A percentile compares a stretch with the other conserved stretches of the same genome.
Conservation (phyloP, 35 echinoderm and acorn worm genomes). For the Ophiothrix spiculata region DNA sequence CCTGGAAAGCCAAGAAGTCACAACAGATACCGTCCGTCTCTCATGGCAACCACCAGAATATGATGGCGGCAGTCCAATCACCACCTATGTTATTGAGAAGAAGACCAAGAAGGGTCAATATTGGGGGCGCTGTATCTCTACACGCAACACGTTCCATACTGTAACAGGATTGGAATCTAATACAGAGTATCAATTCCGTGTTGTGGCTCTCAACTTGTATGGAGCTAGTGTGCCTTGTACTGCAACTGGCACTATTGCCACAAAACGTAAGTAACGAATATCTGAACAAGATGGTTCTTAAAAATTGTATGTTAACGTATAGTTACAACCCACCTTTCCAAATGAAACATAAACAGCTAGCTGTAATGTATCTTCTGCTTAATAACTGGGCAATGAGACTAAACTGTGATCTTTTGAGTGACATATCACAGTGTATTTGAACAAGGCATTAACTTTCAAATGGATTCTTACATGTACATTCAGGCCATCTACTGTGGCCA, state of each 20-base stretch:
- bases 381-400: too few species aligned
- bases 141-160: conserved; percentile 70
- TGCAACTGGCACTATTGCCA: conserved; percentile 42
- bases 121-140: conserved; percentile 77
- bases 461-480: too few species aligned
- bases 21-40: conserved; percentile 76
- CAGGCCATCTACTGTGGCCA: too few species aligned
- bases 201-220: conserved; percentile 75
- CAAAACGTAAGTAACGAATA: conserved; percentile 92
- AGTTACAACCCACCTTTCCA: too few species aligned
- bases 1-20: conserved; percentile 75
- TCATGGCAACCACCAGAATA: conserved; percentile 86
- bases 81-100: conserved; percentile 85
- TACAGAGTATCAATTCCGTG: conserved; percentile 88
- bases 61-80: conserved; percentile 80
- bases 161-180: conserved; percentile 74
- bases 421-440: too few species aligned
- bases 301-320: too few species aligned
- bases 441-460: too few species aligned
- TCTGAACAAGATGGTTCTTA: too few species aligned
- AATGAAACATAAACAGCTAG: too few species aligned
- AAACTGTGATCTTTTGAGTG: too few species aligned
- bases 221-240: conserved; percentile 75
- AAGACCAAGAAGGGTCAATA: conserved; percentile 38
- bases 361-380: too few species aligned